Base-by-base conservation (phyloP, 2,113 vertebrate genomes). In the Boleophthalmus pectinirostris region DNA sequence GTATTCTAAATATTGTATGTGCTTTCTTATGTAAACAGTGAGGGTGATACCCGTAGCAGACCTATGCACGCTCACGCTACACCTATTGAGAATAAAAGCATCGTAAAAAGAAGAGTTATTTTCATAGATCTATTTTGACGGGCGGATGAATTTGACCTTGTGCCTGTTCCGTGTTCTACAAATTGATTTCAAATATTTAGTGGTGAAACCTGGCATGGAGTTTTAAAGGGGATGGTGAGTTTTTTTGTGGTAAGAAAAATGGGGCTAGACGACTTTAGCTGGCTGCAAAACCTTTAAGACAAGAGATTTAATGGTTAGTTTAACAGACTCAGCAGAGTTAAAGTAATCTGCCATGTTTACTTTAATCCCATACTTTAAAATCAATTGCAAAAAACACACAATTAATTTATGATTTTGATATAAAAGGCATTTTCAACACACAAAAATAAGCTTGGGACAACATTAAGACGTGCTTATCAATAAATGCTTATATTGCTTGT, bases 1-100 rank as follows among this genome's bases (percentile, higher is more conserved):
- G 33, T 10, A 64, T 64, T 64, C 33, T 64, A 38, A 64, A 64
- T 64, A 64, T 63, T 63, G 60, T 35, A 63, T 58, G 24, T 61
- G 15, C 24, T 3, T 29, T 61, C 58, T 61, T 18, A 18, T 61
- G 58, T 61, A 61, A 61, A 61, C 25, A 61, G 24, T 16, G 25
- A 35, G 25, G 23, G 29, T 35, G 60, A 63, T 20, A 63, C 61
- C 20, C 20, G 33, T 12, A 20, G 18, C n/a, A 43, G 20, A n/a
- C 33, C 61, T 64, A 12, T 3, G 61, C 61, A n/a, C 8, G 12
- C 60, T 63, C 60, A 35, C 25, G 16, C 16, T 43, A 0, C 29
- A 64, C 18, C 20, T n/a, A 64, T 64, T 43, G 9, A 9, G 38
- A 64, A 64, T 35, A 64, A 64, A 38, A 18, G 2, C 33, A 35